phyloP scores from a whole-genome alignment of 2,888 invertebrate species.

The Orgyia antiqua region DNA sequence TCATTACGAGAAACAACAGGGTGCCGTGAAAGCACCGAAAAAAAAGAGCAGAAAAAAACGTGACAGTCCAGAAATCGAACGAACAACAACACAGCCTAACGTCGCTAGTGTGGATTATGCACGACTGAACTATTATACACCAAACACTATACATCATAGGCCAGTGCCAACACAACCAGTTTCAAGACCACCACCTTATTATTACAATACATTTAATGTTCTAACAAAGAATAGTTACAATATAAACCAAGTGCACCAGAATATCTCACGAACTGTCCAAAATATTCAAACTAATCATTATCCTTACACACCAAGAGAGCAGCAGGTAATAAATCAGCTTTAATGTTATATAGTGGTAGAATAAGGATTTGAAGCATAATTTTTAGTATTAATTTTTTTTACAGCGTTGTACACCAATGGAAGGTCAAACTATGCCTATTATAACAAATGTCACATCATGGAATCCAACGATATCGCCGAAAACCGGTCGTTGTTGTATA shows the following conservation, averaged over 20 bases:
- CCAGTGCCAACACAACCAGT: background rate
- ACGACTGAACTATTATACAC: background rate
- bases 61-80: background rate
- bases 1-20: background rate
- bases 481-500: constrained; percentile 26
- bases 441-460: background rate
- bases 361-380: no score
- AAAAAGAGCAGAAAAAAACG: background rate
- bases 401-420: constrained; percentile 10
- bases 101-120: background rate
- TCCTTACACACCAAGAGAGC: background rate
- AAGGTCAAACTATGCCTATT: background rate
- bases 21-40: background rate
- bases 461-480: constrained; percentile 18
- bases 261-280: background rate
- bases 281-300: constrained; percentile 3
- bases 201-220: background rate
- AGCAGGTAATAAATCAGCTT: background rate
- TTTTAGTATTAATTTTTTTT: no score
- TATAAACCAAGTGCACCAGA: background rate
- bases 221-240: background rate
- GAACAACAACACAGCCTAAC: background rate
- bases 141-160: constrained; percentile 1
- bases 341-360: no score
- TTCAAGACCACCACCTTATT: background rate